Percentiles rank a stretch among this genome's conserved stretches.
These are phyloP conservation scores for Aphelenchoides fujianensis DNA, from an alignment of 1,140 invertebrate genomes.

Conservation along the genomic window DNA sequence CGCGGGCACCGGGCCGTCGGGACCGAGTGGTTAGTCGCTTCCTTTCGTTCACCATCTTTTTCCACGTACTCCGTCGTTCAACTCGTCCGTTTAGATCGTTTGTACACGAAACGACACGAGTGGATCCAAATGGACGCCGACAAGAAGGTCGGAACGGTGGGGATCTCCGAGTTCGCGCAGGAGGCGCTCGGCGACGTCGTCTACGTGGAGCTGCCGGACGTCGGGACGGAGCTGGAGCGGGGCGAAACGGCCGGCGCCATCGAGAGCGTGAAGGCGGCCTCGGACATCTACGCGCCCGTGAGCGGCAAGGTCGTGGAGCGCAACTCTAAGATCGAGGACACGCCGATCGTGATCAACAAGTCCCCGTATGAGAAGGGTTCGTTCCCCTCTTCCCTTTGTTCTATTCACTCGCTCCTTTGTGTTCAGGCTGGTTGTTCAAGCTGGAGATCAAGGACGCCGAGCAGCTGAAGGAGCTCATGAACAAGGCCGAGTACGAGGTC, in stretches of 20 bases:
- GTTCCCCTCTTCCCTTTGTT: conserved; percentile 4
- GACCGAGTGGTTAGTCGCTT: neutral
- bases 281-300: conserved; percentile 86
- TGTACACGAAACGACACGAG: conserved; percentile 74
- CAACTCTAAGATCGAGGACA: conserved; percentile 77
- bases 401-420: neutral
- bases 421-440: conserved; percentile 84
- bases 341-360: conserved; percentile 81
- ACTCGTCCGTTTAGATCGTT: conserved; percentile 35
- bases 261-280: conserved; percentile 89
- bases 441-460: conserved; percentile 73
- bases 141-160: conserved; percentile 78
- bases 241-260: conserved; percentile 77
- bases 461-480: conserved; percentile 79
- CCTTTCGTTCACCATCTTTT: no score
- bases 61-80: neutral
- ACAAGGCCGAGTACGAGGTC: conserved; percentile 77
- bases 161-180: conserved; percentile 87
- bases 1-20: neutral
- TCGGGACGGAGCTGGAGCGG: conserved; percentile 65
- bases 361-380: conserved; percentile 79
- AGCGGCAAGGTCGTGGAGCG: conserved; percentile 81
- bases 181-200: conserved; percentile 89
- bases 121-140: conserved; percentile 74
- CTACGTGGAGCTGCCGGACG: conserved; percentile 84